These are phyloP conservation scores for Pipistrellus pygmaeus DNA, from an alignment of 2,797 vertebrate genomes.

Conservation along the genomic window DNA sequence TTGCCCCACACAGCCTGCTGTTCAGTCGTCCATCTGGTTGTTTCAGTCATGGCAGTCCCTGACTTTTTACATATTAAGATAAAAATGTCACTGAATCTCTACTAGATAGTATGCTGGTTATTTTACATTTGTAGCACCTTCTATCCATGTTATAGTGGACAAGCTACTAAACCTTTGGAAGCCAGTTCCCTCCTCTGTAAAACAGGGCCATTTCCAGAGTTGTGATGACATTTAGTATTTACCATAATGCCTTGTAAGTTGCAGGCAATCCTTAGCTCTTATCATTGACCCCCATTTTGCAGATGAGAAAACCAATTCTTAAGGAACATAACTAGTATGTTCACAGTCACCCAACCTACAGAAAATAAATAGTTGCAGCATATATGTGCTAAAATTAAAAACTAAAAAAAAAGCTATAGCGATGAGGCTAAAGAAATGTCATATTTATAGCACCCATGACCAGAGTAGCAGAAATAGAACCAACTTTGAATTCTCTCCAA, in stretches of 20 bases:
- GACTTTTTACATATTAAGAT: no score
- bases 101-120: neutral
- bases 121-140: neutral
- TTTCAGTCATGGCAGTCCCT: no score
- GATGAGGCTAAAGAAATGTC: neutral
- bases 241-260: neutral
- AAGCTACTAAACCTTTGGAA: neutral
- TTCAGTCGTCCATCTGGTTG: no score
- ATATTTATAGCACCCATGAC: neutral
- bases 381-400: neutral
- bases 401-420: neutral
- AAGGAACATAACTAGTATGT: neutral
- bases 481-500: neutral
- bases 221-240: neutral
- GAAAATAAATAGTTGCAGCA: neutral
- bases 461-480: neutral
- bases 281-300: neutral
- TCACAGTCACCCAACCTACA: neutral
- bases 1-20: no score
- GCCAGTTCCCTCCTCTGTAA: neutral
- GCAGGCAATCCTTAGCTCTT: neutral
- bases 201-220: neutral
- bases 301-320: neutral
- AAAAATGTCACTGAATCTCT: neutral
- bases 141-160: neutral